Conservation (phyloP, 2,797 vertebrate genomes). For the Ptychadena robeensis region DNA sequence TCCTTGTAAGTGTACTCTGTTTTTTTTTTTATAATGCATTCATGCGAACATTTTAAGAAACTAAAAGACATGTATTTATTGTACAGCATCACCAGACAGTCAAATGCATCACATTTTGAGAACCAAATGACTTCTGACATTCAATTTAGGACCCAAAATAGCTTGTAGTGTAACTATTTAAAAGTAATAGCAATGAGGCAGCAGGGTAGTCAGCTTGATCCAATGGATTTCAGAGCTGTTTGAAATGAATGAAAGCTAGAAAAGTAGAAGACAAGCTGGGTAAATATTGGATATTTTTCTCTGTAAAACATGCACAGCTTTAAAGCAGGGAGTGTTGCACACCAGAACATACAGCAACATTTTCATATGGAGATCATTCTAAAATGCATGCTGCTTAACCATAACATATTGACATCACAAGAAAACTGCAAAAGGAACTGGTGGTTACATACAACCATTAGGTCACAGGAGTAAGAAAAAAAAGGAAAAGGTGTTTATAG, state of each 20-base stretch:
- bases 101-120: constrained; percentile 58
- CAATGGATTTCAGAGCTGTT: constrained; percentile 43
- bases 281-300: constrained; percentile 13
- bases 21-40: constrained; percentile 32
- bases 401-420: too few species aligned
- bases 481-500: too few species aligned
- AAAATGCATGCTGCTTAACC: neutral
- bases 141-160: constrained; percentile 60
- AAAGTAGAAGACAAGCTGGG: constrained; percentile 42
- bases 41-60: constrained; percentile 41
- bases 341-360: neutral
- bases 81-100: constrained; percentile 42
- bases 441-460: too few species aligned
- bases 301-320: constrained; percentile 20
- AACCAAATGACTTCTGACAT: constrained; percentile 57
- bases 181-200: constrained; percentile 59
- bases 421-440: too few species aligned
- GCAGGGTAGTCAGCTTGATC: constrained; percentile 53
- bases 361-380: neutral
- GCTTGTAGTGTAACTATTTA: constrained; percentile 59
- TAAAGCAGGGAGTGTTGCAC: neutral
- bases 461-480: too few species aligned
- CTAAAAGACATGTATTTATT: constrained; percentile 48
- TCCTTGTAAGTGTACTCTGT: constrained; percentile 20
- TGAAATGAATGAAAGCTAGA: constrained; percentile 42